Evolutionary conservation across 2,888 invertebrate genomes (phyloP).

Genomic region (Hoplodrina blanda): DNA sequence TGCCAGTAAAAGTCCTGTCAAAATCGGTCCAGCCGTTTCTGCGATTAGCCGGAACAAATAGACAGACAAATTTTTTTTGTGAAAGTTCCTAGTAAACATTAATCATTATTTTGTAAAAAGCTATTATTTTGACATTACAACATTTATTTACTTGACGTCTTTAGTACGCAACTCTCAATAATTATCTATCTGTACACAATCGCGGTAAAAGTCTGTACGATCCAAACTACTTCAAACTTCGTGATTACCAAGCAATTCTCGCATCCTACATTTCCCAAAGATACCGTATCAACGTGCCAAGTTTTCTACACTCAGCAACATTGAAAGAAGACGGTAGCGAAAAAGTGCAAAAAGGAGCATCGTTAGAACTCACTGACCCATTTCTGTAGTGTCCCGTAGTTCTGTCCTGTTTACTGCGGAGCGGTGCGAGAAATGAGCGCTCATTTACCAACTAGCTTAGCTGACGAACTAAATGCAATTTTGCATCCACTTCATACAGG

Average conservation of each 20-base stretch:
- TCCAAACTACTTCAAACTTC: slow-evolving; percentile 7
- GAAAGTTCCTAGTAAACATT: too few species aligned
- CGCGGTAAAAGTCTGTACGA: background rate
- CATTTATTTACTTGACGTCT: too few species aligned
- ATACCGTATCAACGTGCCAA: slow-evolving; percentile 61
- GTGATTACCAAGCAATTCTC: slow-evolving; percentile 19
- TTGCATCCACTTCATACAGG: too few species aligned
- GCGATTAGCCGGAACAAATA: too few species aligned
- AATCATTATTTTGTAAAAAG: too few species aligned
- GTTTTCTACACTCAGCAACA: slow-evolving; percentile 53
- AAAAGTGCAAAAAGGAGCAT: slow-evolving; percentile 77
- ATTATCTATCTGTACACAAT: background rate
- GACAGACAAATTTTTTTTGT: too few species aligned
- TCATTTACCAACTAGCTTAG: slow-evolving; percentile 12
- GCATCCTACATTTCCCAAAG: slow-evolving; percentile 35
- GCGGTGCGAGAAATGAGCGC: slow-evolving; percentile 28
- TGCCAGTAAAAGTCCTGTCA: too few species aligned
- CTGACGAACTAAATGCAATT: slow-evolving; percentile 10
- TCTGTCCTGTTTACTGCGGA: slow-evolving; percentile 53
- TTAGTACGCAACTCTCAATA: too few species aligned
- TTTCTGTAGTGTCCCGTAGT: slow-evolving; percentile 67
- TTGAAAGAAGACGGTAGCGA: slow-evolving; percentile 63
- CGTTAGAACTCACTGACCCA: slow-evolving; percentile 80
- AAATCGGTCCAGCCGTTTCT: too few species aligned
- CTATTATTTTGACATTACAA: too few species aligned